Conservation (phyloP, 2,113 vertebrate genomes). For the Otis tarda region DNA sequence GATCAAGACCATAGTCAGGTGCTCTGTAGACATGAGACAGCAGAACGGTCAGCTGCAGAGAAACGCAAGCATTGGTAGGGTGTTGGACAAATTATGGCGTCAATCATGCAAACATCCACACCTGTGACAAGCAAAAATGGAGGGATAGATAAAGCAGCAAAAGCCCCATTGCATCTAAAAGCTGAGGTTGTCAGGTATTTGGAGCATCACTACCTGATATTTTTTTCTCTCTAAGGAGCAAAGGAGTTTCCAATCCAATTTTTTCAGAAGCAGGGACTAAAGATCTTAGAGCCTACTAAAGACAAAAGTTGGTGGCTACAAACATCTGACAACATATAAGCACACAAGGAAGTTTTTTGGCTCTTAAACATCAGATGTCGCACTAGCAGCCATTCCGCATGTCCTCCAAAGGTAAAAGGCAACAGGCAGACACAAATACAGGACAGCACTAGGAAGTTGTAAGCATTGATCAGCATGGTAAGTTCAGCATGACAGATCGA, state of each 20-base stretch:
- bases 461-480: background rate
- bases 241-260: background rate
- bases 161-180: background rate
- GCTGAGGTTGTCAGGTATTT: background rate
- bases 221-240: background rate
- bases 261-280: background rate
- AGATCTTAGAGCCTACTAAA: background rate
- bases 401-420: background rate
- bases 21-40: background rate
- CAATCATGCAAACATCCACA: background rate
- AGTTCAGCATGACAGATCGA: background rate
- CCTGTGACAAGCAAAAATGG: background rate
- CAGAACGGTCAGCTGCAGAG: background rate
- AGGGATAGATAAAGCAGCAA: background rate
- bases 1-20: background rate
- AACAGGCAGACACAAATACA: background rate
- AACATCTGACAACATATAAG: background rate
- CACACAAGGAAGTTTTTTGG: background rate
- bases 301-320: background rate
- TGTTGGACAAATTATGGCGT: background rate
- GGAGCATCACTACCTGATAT: background rate
- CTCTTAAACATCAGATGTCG: background rate
- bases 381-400: background rate
- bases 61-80: background rate
- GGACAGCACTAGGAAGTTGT: background rate